Evolutionary conservation across 2,888 invertebrate species (phyloP), one percentile per base, ranked within the genome.

Genomic region (Tenthredo scrophulariae): DNA sequence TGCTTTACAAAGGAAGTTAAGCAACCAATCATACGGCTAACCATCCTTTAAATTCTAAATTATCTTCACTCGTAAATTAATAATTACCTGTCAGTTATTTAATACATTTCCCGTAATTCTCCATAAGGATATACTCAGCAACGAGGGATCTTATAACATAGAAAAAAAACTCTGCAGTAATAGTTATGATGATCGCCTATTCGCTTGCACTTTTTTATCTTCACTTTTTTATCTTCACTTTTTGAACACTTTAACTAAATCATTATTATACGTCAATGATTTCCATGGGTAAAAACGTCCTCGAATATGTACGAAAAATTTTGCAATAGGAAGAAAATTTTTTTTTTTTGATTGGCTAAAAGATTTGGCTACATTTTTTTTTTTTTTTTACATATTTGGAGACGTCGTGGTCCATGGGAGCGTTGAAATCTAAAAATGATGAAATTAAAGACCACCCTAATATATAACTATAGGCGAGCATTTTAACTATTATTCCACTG

Each of bases 11-110:
- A 58, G 80, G 62, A 80, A 62, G 58, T 79, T 54, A 62, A 62
- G 58, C 80, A 37, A 62, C 40, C 80, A 40, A 80, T 80, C 80
- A 40, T 37, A 37, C 80, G 58, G 22, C 26, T 37, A 33, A 54
- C n/a, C 40, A 79, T 80, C 80, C 80, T 80, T 80, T 40, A 40
- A 40, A 87, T 86, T 85, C 87, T 87, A 87, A 86, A 87, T 85
- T 72, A 40, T 33, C 33, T 72, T 46, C 65, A 62, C 86, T 86
- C 84, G 85, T 88, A 86, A 88, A 88, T 88, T 86, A 70, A 87
- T 86, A 85, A 88, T 86, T 85, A 50, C 85, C 82, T 85, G 85
- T 80, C 79, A 62, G 79, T 37, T 40, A 62, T 5, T 46, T 33
- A 62, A 80, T 40, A 26, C 40, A 62, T 80, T 80, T 80, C 40